Evolutionary conservation across 2,888 invertebrate species (phyloP).

Genomic region (Gastracanthus pulcherrimus): DNA sequence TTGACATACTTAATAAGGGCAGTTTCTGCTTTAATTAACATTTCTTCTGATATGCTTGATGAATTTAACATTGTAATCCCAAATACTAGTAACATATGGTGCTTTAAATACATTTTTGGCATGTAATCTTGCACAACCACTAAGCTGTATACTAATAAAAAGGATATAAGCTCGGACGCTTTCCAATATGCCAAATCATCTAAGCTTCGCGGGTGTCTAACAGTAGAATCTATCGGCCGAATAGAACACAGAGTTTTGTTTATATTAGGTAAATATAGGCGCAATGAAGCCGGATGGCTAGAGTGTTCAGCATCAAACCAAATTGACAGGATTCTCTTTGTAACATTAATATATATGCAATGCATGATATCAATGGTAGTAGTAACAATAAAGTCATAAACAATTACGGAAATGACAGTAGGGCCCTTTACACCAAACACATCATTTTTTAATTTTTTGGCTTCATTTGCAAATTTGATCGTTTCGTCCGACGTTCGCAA

Average conservation of each 20-base stretch:
- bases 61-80: constrained; percentile 28
- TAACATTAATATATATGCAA: neutral
- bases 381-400: constrained; percentile 7
- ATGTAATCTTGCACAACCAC: neutral
- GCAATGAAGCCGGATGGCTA: neutral
- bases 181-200: neutral
- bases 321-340: neutral
- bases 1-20: neutral
- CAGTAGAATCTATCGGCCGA: neutral
- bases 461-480: neutral
- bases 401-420: neutral
- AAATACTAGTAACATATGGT: constrained; percentile 24
- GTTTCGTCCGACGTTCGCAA: neutral
- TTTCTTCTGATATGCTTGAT: constrained; percentile 26
- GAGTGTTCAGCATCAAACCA: neutral
- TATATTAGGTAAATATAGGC: neutral
- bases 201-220: neutral
- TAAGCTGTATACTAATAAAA: neutral
- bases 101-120: neutral
- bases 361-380: neutral
- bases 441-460: neutral
- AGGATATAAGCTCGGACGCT: neutral
- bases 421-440: neutral
- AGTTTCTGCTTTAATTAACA: neutral
- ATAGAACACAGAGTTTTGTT: neutral